Conservation (phyloP, 2,113 vertebrate genomes). For the Myocastor coypus region DNA sequence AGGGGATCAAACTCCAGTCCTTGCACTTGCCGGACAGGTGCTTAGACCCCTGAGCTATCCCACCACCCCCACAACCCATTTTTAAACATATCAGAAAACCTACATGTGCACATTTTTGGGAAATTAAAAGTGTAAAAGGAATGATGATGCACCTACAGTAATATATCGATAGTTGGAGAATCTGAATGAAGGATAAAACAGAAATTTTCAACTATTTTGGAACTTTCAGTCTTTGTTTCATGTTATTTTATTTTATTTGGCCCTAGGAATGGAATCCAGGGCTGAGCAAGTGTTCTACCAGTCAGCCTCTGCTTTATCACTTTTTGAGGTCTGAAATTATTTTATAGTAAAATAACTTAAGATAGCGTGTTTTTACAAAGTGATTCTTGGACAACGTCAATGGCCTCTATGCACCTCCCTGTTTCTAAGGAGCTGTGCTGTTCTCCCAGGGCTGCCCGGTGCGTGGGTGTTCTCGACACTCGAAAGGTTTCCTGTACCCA, state of each 20-base stretch:
- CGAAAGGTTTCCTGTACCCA: background rate
- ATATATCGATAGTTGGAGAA: background rate
- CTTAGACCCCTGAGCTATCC: too few relatives aligned
- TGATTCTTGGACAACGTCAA: background rate
- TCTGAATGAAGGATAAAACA: background rate
- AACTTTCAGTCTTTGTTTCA: background rate
- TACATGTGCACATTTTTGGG: background rate
- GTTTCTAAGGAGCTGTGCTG: accelerated
- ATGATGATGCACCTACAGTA: background rate
- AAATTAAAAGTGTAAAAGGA: background rate
- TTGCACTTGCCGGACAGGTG: too few relatives aligned
- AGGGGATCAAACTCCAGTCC: too few relatives aligned
- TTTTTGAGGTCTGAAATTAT: slow-evolving; percentile 17
- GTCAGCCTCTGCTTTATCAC: background rate
- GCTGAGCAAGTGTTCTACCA: background rate
- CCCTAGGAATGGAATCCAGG: background rate
- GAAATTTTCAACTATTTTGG: background rate
- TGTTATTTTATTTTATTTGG: background rate
- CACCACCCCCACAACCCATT: background rate
- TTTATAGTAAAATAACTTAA: background rate
- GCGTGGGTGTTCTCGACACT: accelerated
- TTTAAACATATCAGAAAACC: slow-evolving; percentile 10
- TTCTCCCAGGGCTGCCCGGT: too few relatives aligned
- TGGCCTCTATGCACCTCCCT: background rate
- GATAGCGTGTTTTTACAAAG: background rate